These are phyloP conservation scores for Flexamia atlantica DNA, from an alignment of 2,888 invertebrate species.

Conservation along the genomic window DNA sequence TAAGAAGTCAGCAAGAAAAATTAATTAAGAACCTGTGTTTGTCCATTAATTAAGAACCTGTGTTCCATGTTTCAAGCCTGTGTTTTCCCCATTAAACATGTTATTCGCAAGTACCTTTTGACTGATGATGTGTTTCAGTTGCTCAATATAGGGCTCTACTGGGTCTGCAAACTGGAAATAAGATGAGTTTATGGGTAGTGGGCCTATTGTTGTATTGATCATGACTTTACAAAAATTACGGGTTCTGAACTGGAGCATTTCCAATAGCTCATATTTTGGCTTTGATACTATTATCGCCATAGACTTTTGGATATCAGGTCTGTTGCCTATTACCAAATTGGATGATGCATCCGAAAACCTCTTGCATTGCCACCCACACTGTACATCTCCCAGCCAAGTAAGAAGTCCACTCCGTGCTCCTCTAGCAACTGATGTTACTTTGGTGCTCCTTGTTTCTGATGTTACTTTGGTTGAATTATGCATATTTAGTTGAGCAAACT, in stretches of 20 bases:
- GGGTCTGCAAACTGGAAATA: constrained; percentile 29
- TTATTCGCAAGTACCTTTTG: too few relatives aligned
- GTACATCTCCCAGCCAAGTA: constrained; percentile 36
- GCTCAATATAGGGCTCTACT: neutral
- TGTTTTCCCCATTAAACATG: too few relatives aligned
- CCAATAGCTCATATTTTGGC: neutral
- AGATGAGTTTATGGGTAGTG: neutral
- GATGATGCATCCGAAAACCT: neutral
- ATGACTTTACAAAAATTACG: neutral
- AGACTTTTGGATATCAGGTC: neutral
- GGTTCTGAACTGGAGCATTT: neutral
- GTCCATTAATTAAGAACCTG: too few relatives aligned
- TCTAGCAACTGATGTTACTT: too few relatives aligned
- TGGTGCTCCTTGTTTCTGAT: neutral
- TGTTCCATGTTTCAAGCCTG: too few relatives aligned
- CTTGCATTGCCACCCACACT: neutral
- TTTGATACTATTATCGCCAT: neutral
- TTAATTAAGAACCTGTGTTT: too few relatives aligned
- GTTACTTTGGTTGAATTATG: constrained; percentile 32
- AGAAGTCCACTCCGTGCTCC: neutral
- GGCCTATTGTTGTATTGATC: neutral
- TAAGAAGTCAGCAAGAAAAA: too few relatives aligned
- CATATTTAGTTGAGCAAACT: constrained; percentile 40
- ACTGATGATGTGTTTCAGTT: neutral
- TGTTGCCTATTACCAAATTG: neutral